phyloP scores from a whole-genome alignment of 2,888 invertebrate species.

The Seira sanloemensis region DNA sequence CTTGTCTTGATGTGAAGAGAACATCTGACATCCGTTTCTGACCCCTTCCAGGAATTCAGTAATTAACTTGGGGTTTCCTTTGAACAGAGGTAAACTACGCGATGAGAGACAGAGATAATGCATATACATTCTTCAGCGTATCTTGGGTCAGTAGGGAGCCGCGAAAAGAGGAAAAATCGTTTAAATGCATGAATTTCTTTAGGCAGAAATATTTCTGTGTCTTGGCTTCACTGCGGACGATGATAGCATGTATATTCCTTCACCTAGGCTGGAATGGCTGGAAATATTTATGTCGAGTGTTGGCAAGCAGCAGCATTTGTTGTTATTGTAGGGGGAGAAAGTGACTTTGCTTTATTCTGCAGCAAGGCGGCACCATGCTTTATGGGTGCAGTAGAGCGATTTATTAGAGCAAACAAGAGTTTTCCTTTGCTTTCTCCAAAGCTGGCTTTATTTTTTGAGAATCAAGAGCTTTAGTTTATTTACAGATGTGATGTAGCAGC shows the following conservation, averaged over 20 bases:
- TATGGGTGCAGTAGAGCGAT: conserved; percentile 41
- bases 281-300: conserved; percentile 40
- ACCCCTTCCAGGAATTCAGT: not conserved
- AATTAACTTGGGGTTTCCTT: not conserved
- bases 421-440: conserved; percentile 14
- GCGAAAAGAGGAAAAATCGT: not conserved
- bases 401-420: conserved; percentile 38
- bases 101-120: not conserved
- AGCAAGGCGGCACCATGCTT: conserved; percentile 40
- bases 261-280: conserved; percentile 3
- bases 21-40: not conserved
- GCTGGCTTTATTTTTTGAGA: not conserved
- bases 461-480: no score
- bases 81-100: not conserved
- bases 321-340: not conserved
- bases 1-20: not conserved
- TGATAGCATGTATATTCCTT: not conserved
- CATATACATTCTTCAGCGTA: not conserved
- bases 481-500: not conserved
- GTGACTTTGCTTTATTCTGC: not conserved
- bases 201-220: conserved; percentile 8
- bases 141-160: not conserved
- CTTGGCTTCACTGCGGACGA: not conserved
- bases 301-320: conserved; percentile 29
- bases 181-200: not conserved